Percentiles rank a stretch among this genome's conserved stretches.
phyloP scores from a whole-genome alignment of 1,140 invertebrate species.

The Anastatus disparis region DNA sequence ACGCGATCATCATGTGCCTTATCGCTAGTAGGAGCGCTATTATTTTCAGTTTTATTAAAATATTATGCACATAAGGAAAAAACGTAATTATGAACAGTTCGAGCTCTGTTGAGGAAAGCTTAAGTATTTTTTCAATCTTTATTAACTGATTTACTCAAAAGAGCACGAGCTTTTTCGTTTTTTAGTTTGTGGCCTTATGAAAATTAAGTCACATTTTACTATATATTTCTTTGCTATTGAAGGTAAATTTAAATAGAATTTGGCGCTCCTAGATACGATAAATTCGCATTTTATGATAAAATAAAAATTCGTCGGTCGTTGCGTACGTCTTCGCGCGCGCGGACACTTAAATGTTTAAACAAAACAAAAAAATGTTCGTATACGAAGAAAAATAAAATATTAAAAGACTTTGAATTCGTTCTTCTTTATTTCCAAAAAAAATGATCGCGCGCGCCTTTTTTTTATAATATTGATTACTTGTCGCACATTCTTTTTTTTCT shows the following conservation, averaged over 20 bases:
- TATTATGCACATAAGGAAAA: no score
- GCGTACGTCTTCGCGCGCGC: background rate
- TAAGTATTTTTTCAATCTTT: no score
- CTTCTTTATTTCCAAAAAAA: constrained; percentile 34
- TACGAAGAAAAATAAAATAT: constrained; percentile 16
- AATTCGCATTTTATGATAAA: constrained; percentile 24
- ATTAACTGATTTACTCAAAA: constrained; percentile 10
- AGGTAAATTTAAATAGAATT: constrained; percentile 24
- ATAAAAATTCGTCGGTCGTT: constrained; percentile 33
- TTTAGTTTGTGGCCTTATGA: background rate
- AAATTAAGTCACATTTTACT: background rate
- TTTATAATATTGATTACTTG: constrained; percentile 34
- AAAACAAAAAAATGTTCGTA: constrained; percentile 31
- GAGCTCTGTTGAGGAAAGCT: constrained; percentile 7
- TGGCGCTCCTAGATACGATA: constrained; percentile 30
- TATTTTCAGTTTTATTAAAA: constrained; percentile 16
- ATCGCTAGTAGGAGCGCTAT: constrained; percentile 36
- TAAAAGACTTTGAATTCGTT: constrained; percentile 15
- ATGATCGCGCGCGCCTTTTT: constrained; percentile 29
- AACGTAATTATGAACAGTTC: no score
- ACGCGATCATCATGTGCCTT: constrained; percentile 8
- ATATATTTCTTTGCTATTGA: constrained; percentile 4
- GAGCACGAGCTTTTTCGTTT: background rate
- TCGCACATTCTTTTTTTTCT: constrained; percentile 41
- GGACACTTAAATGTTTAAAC: constrained; percentile 14